phyloP scores from a whole-genome alignment of 2,888 invertebrate species.

The Atherix ibis region DNA sequence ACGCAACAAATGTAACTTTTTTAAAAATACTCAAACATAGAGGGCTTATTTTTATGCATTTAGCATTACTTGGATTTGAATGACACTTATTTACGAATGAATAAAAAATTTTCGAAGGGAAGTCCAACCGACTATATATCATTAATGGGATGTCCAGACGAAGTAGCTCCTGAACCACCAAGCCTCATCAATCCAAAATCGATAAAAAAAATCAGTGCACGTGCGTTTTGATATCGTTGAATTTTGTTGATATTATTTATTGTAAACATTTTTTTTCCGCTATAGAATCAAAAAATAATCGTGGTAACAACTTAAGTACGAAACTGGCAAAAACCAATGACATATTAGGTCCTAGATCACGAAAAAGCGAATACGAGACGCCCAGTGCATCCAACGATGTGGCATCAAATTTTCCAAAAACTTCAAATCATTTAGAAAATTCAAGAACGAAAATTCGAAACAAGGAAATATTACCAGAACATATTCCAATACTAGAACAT shows the following conservation, averaged over 20 bases:
- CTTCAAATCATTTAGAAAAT: conserved; percentile 28
- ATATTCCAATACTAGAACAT: conserved; percentile 30
- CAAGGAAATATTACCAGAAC: conserved; percentile 26
- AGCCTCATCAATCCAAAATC: conserved; percentile 29
- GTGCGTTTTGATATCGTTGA: no score
- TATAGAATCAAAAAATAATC: conserved; percentile 2
- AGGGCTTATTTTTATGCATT: no score
- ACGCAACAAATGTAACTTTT: conserved; percentile 50
- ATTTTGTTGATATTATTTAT: conserved; percentile 1
- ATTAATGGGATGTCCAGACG: conserved; percentile 62
- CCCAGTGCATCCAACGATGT: conserved; percentile 22
- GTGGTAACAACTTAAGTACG: conserved; percentile 21
- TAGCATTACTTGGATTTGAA: conserved; percentile 82
- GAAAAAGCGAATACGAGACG: conserved; percentile 16
- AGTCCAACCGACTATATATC: conserved; percentile 56
- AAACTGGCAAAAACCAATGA: conserved; percentile 27
- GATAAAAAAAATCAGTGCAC: conserved; percentile 23
- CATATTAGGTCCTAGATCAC: conserved; percentile 28
- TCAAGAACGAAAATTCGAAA: conserved; percentile 21
- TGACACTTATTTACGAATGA: conserved; percentile 57
- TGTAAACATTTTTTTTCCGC: conserved; percentile 1
- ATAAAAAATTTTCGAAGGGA: conserved; percentile 38
- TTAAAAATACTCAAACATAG: no score
- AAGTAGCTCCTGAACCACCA: conserved; percentile 25
- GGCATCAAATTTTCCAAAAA: conserved; percentile 27